Percentiles rank a stretch among this genome's conserved stretches.
Conservation (phyloP, 1,140 invertebrate species). For the Protaetia brevitarsis region DNA sequence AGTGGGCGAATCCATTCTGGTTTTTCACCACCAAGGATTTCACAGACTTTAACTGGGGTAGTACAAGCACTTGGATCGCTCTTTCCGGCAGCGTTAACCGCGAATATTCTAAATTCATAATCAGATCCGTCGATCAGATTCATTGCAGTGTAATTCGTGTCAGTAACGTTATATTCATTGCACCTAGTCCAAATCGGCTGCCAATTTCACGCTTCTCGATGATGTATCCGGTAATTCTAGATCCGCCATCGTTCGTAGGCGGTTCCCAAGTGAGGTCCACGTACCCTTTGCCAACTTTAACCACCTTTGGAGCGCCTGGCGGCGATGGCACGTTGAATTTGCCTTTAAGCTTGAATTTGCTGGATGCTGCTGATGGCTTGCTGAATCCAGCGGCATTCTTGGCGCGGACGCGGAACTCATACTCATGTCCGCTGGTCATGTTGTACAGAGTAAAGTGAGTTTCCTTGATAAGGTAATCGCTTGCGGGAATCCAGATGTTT, state of each 20-base stretch:
- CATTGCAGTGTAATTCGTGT: constrained; percentile 75
- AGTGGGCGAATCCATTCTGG: constrained; percentile 90
- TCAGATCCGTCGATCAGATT: constrained; percentile 81
- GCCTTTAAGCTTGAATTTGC: constrained; percentile 77
- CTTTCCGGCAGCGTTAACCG: constrained; percentile 71
- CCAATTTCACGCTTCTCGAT: constrained; percentile 88
- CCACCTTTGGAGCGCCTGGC: constrained; percentile 77
- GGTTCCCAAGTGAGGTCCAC: constrained; percentile 87
- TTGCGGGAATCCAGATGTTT: constrained; percentile 74
- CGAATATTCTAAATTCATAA: constrained; percentile 90
- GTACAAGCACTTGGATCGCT: constrained; percentile 86
- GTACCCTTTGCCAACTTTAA: constrained; percentile 85
- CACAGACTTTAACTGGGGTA: constrained; percentile 82
- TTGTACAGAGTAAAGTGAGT: constrained; percentile 80
- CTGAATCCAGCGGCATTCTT: constrained; percentile 96
- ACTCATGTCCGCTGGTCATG: constrained; percentile 83
- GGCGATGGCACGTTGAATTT: constrained; percentile 78
- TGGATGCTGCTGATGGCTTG: constrained; percentile 80
- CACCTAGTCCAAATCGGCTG: constrained; percentile 77
- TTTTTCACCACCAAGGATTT: constrained; percentile 82
- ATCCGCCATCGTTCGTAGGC: constrained; percentile 76
- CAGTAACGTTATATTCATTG: constrained; percentile 84
- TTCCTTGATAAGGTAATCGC: constrained; percentile 88
- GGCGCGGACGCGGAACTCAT: constrained; percentile 93
- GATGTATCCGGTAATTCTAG: constrained; percentile 83